Base-by-base conservation (phyloP, 2,113 vertebrate species). In the Mustelus asterias region DNA sequence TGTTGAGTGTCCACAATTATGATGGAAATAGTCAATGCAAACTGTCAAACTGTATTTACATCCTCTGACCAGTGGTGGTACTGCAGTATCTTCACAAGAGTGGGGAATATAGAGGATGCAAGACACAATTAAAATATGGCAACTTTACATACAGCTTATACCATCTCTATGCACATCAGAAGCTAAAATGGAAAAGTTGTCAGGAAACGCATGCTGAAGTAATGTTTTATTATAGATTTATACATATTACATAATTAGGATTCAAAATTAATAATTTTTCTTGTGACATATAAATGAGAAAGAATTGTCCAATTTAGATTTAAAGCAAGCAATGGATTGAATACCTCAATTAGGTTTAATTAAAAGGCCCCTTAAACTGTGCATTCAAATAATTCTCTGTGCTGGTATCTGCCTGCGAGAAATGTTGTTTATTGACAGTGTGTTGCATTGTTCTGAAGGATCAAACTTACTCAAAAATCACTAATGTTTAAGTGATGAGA, bases 401-500 rank as follows among this genome's bases (percentile, higher is more conserved):
- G 16, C 20, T 89, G 37, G 26, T n/a, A 86, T 3, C 58, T n/a
- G 48, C 24, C 95, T 22, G 26, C 54, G 20, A 60, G 33, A 72
- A 69, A 86, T n/a, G 65, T 63, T 72, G 70, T 76, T 33, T 44
- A 96, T 88, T 9, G 26, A 33, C 18, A 72, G n/a, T 20, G 29
- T 76, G 33, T 92, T 22, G 33, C 18, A 33, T 76, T 72, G 48
- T 63, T 92, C 58, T 54, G 60, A 96, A 92, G 67, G 69, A 93
- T 93, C n/a, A 93, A 93, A 65, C 16, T 65, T 67, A 67, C 8
- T 65, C 33, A 65, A 67, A 95, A 93, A 93, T 89, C 60, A 90
- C 85, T 37, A 72, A 70, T 65, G 70, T 33, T 89, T 96, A 95
- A 95, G 44, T 76, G 24, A 95, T 70, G 67, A 70, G 94, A 70